Base-by-base conservation (phyloP, 2,888 invertebrate genomes). In the Podotricha telesiphe region DNA sequence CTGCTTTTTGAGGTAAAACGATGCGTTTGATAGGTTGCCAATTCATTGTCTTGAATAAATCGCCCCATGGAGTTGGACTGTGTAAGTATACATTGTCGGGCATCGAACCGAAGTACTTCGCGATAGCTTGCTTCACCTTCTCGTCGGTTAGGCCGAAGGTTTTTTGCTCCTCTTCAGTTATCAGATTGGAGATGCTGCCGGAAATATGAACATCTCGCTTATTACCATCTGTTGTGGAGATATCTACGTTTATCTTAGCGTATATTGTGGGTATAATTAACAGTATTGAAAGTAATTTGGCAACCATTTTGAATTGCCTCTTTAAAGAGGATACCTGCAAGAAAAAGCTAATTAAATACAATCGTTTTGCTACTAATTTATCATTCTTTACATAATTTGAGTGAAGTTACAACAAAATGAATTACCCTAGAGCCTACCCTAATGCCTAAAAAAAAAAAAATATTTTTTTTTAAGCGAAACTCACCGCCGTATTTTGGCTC, bases 51-150 rank as follows among this genome's bases (percentile, higher is more conserved):
- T 68, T 64, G 75, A 82, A 86, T 0, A 87, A 68, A 63, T 86
- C 86, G 0, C 82, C 82, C 82, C 82, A 86, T 0, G 83, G 84
- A 0, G 87, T 87, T 0, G 86, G 86, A 67, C 82, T 82, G 3
- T 70, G 77, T 0, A 83, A 22, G 74, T 70, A 83, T 0, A 77
- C 80, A 47, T 80, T 77, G 42, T 75, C 76, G 0, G 86, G 86
- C 2, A 70, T 69, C 0, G 34, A 48, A 0, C 85, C 85, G 47
- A 79, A 79, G 69, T 80, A 77, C 0, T 61, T 28, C 0, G 70
- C 42, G 0, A 80, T 75, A 0, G 79, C 78, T 8, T 73, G 67
- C 70, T 82, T 86, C 2, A 87, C 42, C 0, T 74, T 78, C 0
- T 72, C 71, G 10, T 85, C 83, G 6, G 71, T 73, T 0, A 86